phyloP scores from a whole-genome alignment of 2,113 vertebrate species.

The Sinocyclocheilus maitianheensis region DNA sequence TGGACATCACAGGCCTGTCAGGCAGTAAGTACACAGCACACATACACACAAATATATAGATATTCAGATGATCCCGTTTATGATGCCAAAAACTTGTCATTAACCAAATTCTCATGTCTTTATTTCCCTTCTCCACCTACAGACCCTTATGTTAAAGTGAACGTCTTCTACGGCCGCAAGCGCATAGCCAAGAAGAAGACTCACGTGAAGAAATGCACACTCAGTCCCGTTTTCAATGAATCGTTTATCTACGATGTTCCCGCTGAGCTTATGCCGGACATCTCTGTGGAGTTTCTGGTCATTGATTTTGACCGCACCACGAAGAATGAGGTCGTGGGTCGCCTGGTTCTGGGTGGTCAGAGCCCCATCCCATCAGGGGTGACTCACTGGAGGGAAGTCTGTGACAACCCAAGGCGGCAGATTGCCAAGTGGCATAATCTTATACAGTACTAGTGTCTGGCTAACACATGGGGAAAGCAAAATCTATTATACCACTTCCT shows the following conservation, averaged over 20 bases:
- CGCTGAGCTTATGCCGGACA: conserved; percentile 77
- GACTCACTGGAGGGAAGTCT: conserved; percentile 84
- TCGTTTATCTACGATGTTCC: conserved; percentile 88
- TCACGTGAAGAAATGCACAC: conserved; percentile 87
- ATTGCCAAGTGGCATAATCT: conserved; percentile 87
- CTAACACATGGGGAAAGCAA: conserved; percentile 7
- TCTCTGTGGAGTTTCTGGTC: conserved; percentile 85
- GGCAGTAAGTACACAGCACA: conserved; percentile 81
- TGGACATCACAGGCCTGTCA: conserved; percentile 88
- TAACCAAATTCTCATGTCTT: neutral
- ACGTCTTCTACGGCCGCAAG: conserved; percentile 83
- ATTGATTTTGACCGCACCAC: conserved; percentile 87
- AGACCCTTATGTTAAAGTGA: conserved; percentile 90
- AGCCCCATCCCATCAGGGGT: conserved; percentile 72
- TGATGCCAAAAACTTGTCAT: neutral
- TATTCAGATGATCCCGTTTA: neutral
- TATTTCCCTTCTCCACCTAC: conserved; percentile 32
- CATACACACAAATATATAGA: conserved; percentile 40
- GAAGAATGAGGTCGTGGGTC: conserved; percentile 83
- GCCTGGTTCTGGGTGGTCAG: conserved; percentile 83
- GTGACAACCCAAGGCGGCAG: conserved; percentile 77
- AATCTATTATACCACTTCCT: conserved; percentile 19
- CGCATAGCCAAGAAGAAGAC: conserved; percentile 90
- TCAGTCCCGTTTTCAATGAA: conserved; percentile 87
- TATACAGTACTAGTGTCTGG: conserved; percentile 62